These are phyloP conservation scores for Schizopygopsis malacanthus DNA, from an alignment of 2,797 vertebrate genomes.

Conservation along the genomic window DNA sequence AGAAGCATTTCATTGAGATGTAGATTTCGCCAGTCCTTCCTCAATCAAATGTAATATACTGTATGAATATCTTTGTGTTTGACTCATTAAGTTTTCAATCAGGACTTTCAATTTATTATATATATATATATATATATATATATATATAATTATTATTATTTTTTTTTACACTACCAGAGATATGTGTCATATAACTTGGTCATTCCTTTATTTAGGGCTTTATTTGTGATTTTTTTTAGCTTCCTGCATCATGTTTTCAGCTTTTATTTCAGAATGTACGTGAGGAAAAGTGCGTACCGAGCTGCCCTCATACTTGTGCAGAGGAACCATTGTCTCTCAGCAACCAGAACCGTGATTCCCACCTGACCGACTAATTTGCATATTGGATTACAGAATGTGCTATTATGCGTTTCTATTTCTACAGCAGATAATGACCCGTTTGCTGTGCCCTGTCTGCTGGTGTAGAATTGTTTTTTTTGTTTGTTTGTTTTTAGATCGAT, in stretches of 20 bases:
- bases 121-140: not conserved
- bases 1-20: not conserved
- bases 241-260: not conserved
- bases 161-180: not conserved
- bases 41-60: conserved; percentile 2
- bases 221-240: not conserved
- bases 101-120: not conserved
- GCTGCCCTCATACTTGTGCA: not conserved
- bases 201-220: not conserved
- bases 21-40: not conserved
- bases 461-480: conserved; percentile 14
- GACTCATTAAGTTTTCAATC: not conserved
- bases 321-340: not conserved
- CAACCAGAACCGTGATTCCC: not conserved
- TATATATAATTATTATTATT: not conserved
- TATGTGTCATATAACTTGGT: conserved; percentile 10
- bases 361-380: not conserved
- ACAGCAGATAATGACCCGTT: conserved; percentile 22
- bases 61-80: not conserved
- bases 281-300: not conserved
- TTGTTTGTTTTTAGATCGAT: not conserved
- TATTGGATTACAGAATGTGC: not conserved
- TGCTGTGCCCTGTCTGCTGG: conserved; percentile 51
- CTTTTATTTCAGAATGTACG: not conserved
- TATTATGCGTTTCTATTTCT: not conserved